Percentiles rank a stretch among this genome's conserved stretches.
These are phyloP conservation scores for Limenitis camilla DNA, from an alignment of 2,888 invertebrate genomes.

Conservation along the genomic window DNA sequence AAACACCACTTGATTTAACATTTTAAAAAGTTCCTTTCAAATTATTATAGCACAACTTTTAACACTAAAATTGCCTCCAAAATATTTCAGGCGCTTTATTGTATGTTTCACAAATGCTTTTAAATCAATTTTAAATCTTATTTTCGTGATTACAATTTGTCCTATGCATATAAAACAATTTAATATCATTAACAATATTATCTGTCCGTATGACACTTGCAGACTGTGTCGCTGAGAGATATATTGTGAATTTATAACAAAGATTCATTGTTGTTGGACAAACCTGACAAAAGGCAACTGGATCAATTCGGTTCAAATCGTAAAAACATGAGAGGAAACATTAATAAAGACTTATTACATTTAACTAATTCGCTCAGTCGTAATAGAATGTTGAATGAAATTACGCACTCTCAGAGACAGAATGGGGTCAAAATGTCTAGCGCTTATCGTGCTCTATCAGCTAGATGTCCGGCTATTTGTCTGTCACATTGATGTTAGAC, in stretches of 20 bases:
- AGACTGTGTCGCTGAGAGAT: slow-evolving; percentile 8
- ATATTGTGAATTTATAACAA: slow-evolving; percentile 15
- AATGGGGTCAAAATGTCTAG: slow-evolving; percentile 9
- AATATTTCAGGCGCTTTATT: too few species aligned
- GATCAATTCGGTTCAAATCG: slow-evolving; percentile 13
- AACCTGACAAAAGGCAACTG: slow-evolving; percentile 15
- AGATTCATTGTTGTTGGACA: slow-evolving; percentile 3
- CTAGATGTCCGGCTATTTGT: slow-evolving; percentile 4
- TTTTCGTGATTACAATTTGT: too few species aligned
- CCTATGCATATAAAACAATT: not conserved
- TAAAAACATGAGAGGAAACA: slow-evolving; percentile 18
- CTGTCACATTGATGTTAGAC: not conserved
- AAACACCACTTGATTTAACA: slow-evolving; percentile 4
- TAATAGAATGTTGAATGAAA: slow-evolving; percentile 8
- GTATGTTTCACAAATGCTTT: too few species aligned
- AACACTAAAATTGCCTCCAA: not conserved
- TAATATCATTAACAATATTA: not conserved
- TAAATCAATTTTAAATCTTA: too few species aligned
- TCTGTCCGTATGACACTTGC: not conserved
- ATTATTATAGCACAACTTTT: slow-evolving; percentile 1
- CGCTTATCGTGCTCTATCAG: not conserved
- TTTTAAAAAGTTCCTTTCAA: slow-evolving; percentile 7
- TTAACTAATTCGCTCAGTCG: slow-evolving; percentile 3
- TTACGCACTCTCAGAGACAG: slow-evolving; percentile 10
- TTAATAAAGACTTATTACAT: slow-evolving; percentile 20